Conservation (phyloP, 2,888 invertebrate species). For the Sinodicranocentrus sp. region DNA sequence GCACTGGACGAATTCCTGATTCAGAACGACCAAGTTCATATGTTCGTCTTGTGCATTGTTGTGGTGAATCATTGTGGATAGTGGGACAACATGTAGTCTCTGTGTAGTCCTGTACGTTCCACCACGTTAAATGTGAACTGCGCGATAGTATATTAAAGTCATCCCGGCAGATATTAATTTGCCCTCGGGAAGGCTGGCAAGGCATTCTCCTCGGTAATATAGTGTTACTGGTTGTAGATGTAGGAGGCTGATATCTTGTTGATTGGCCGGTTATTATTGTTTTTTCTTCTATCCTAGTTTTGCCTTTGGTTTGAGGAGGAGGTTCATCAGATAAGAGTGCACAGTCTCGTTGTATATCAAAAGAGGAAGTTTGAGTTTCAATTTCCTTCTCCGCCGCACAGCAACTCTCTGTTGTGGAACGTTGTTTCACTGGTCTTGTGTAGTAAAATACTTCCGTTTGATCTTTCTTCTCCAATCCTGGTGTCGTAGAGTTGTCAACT, state of each 20-base stretch:
- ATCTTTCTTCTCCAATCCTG: not conserved
- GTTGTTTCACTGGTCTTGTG: constrained; percentile 5
- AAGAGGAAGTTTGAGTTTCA: not conserved
- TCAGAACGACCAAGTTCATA: not conserved
- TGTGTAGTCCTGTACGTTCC: not conserved
- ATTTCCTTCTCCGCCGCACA: not conserved
- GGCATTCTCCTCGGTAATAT: not conserved
- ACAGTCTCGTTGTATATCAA: too few relatives aligned
- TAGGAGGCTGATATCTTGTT: not conserved
- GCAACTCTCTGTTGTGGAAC: not conserved
- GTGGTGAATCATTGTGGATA: not conserved
- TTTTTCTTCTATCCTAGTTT: too few relatives aligned
- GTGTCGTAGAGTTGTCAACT: not conserved
- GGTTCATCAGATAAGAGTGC: too few relatives aligned
- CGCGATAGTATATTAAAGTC: not conserved
- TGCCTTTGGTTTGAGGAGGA: too few relatives aligned
- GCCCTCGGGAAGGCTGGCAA: not conserved
- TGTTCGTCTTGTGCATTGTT: not conserved
- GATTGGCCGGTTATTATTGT: not conserved
- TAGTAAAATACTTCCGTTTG: not conserved
- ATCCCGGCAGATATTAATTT: not conserved
- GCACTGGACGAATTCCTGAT: not conserved
- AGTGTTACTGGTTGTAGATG: not conserved
- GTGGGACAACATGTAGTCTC: not conserved
- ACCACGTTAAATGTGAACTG: constrained; percentile 1